Base-by-base conservation (phyloP, 2,888 invertebrate genomes). In the Rosalia funebris region DNA sequence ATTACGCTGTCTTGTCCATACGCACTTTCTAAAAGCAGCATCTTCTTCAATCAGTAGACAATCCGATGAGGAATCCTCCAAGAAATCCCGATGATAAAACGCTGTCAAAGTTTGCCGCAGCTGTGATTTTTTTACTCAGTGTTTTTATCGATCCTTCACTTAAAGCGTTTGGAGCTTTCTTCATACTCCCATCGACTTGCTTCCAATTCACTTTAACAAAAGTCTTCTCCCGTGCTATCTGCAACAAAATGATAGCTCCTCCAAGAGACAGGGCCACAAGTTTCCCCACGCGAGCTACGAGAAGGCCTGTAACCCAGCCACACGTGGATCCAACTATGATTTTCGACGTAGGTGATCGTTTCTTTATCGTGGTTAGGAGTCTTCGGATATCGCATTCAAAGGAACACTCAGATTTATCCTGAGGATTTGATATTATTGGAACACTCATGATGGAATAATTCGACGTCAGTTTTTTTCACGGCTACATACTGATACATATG, bases 161-260 rank as follows among this genome's bases (percentile, higher is more conserved):
- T 11, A 47, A 20, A 31, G 14, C 45, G 42, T 45, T 36, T 1
- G 42, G 39, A 2, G 52, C 57, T 17, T 54, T 17, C 14, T 54
- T 41, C 11, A 62, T 16, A 5, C 19, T 36, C 7, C 31, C 34
- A 11, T 50, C 44, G 1, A 62, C 25, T 20, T 39, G 25, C n/a
- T 32, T 31, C 57, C 57, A 61, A 20, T 57, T 41, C 1, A 61
- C 32, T 14, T 57, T 47, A 9, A 61, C 25, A 17, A 37, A 61
- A 9, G 41, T 52, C 12, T 34, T 57, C 4, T 57, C 54, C 1
- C 52, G 52, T 1, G 61, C 53, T 12, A 61, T 10, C 46, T 57
- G 61, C 4, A 61, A 19, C 15, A 61, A 36, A 11, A 61, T 47
- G 9, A 61, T 53, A 14, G 57, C 53, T 3, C 61, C 47, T 5